A percentile compares a stretch with the other conserved stretches of the same genome.
Evolutionary conservation across 2,888 invertebrate genomes (phyloP).

Genomic region (Melinaea menophilus): DNA sequence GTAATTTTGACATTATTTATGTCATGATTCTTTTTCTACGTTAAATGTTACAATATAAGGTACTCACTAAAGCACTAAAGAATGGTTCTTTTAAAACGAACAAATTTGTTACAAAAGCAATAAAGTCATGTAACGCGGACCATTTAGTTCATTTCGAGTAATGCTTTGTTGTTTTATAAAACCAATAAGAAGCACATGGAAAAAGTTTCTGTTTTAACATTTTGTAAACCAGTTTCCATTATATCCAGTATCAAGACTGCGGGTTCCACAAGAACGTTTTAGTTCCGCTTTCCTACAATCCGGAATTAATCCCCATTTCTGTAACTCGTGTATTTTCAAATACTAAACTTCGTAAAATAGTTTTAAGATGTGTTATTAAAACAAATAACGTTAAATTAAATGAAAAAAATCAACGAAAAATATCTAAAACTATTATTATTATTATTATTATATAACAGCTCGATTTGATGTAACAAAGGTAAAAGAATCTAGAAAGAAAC

Average conservation of each 20-base stretch:
- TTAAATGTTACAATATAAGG: no score
- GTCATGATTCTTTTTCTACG: no score
- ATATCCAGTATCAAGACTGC: conserved; percentile 13
- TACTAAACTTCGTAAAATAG: no score
- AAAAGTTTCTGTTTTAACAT: conserved; percentile 30
- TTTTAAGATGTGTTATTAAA: no score
- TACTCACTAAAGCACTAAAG: no score
- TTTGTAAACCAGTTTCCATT: conserved; percentile 29
- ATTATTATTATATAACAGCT: no score
- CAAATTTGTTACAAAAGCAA: conserved; percentile 28
- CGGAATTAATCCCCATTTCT: conserved; percentile 53
- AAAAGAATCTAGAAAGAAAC: no score
- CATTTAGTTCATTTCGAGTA: conserved; percentile 31
- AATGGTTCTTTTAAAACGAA: conserved; percentile 23
- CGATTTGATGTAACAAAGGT: no score
- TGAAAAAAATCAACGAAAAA: no score
- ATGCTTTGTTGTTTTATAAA: conserved; percentile 31
- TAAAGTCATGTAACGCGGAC: conserved; percentile 28
- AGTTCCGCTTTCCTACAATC: conserved; percentile 48
- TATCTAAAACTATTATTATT: no score
- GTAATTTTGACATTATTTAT: no score
- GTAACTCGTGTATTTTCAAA: conserved; percentile 43
- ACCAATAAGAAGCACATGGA: conserved; percentile 30
- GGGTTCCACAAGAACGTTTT: conserved; percentile 53
- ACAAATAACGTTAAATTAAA: no score